Base-by-base conservation (phyloP, 2,888 invertebrate genomes). In the Drosophila maculinotata region DNA sequence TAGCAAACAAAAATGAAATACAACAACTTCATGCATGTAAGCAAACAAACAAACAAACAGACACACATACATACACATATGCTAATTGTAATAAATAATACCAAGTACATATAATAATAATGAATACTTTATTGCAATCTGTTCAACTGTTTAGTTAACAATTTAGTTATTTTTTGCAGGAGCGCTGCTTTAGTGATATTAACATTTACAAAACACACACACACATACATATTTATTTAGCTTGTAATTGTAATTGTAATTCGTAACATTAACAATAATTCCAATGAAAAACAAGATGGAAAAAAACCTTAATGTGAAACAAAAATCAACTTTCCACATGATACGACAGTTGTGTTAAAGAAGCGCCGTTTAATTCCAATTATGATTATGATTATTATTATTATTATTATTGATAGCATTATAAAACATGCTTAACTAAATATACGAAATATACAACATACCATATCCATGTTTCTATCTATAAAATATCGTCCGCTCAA, bases 151-250 rank as follows among this genome's bases (percentile, higher is more conserved):
- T 63, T 67, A 69, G 56, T 72, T 82, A 53, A 51, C 39, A 44
- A 52, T 63, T 80, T 52, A 51, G 62, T 48, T 60, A 48, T 56
- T 38, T 52, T 56, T 87, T 79, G 44, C 65, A 84, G 66, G 70
- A 82, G 81, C 88, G 83, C 86, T 81, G 89, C 70, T 84, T 88
- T 84, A 84, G 83, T 84, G 83, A 84, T 84, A 84, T 84, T 84
- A 83, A 87, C 72, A 72, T 81, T 78, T 84, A 88, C 79, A 71
- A 45, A 68, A 49, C 25, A 63, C 8, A 28, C 26, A 44, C 30
- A 28, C 12, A 47, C 25, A 31, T 15, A 75, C 6, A 49, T 64
- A 84, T 74, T 81, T 75, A 63, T 85, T 84, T 83, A 80, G 59
- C 62, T 56, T 49, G 56, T 76, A 72, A 64, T 63, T 56, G 44